Conservation (phyloP, 2,888 invertebrate species). For the Esperia sulphurella region DNA sequence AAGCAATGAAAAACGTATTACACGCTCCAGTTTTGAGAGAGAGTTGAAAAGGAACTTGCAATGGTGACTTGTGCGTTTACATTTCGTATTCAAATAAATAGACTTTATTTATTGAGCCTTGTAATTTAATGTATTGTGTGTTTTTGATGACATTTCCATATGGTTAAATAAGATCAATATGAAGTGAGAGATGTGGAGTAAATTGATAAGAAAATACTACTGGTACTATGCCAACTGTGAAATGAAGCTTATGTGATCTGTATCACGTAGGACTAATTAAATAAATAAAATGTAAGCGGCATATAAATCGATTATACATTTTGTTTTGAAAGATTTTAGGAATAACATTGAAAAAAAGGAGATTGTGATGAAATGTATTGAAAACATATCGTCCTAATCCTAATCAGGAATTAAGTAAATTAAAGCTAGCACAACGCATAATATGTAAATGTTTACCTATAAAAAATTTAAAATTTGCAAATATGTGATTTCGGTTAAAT, state of each 20-base stretch:
- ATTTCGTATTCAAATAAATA: too few species aligned
- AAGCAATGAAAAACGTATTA: slow-evolving; percentile 24
- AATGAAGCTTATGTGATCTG: slow-evolving; percentile 2
- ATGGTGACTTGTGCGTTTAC: neutral
- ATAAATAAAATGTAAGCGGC: slow-evolving; percentile 21
- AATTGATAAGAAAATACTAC: neutral
- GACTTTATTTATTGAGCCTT: too few species aligned
- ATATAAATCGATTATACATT: neutral
- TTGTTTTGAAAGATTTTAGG: neutral
- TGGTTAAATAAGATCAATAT: too few species aligned
- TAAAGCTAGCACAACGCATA: too few species aligned
- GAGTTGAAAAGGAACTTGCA: neutral
- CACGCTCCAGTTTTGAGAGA: slow-evolving; percentile 10
- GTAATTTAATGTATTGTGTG: too few species aligned
- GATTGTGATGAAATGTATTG: too few species aligned
- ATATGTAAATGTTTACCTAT: too few species aligned
- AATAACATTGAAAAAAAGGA: neutral
- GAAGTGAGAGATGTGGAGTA: too few species aligned
- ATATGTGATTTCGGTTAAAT: neutral
- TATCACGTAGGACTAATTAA: slow-evolving; percentile 18
- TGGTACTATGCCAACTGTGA: neutral
- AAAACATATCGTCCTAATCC: too few species aligned
- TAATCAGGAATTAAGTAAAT: too few species aligned
- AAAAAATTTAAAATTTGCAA: neutral
- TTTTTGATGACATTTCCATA: too few species aligned